phyloP scores from a whole-genome alignment of 2,888 invertebrate species.

The Nematopogon swammerdamellus region DNA sequence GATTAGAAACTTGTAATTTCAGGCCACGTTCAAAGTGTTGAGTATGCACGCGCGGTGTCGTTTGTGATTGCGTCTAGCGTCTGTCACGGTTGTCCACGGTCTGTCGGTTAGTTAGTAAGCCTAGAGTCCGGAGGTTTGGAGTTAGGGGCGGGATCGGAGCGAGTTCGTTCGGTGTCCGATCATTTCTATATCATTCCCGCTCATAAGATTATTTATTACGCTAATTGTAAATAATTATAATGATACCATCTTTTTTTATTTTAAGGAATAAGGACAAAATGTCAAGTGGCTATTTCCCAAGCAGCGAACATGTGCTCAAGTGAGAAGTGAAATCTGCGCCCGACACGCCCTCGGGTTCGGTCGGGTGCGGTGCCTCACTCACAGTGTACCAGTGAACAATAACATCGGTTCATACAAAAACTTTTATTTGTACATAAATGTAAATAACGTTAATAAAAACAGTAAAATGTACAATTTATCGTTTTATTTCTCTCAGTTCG shows the following conservation, averaged over 20 bases:
- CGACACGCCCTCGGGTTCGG: neutral
- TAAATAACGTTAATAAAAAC: neutral
- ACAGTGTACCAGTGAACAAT: neutral
- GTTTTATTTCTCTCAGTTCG: no score
- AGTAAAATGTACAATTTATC: neutral
- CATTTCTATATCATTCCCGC: slow-evolving; percentile 41
- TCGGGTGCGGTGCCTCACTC: neutral
- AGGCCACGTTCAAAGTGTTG: no score
- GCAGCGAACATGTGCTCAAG: neutral
- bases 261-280: neutral
- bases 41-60: no score
- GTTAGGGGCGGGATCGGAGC: neutral
- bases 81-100: no score
- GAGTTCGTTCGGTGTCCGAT: slow-evolving; percentile 18
- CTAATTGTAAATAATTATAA: slow-evolving; percentile 35
- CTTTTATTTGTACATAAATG: neutral
- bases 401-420: no score
- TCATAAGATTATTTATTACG: slow-evolving; percentile 20
- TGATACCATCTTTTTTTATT: slow-evolving; percentile 26
- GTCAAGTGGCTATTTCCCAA: neutral
- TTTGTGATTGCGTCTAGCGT: no score
- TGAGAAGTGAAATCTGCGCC: neutral
- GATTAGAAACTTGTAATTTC: no score
- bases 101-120: slow-evolving; percentile 1
- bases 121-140: slow-evolving; percentile 4